Evolutionary conservation across 2,113 vertebrate species (phyloP).

Genomic region (Ptilorrhoa leucosticta): DNA sequence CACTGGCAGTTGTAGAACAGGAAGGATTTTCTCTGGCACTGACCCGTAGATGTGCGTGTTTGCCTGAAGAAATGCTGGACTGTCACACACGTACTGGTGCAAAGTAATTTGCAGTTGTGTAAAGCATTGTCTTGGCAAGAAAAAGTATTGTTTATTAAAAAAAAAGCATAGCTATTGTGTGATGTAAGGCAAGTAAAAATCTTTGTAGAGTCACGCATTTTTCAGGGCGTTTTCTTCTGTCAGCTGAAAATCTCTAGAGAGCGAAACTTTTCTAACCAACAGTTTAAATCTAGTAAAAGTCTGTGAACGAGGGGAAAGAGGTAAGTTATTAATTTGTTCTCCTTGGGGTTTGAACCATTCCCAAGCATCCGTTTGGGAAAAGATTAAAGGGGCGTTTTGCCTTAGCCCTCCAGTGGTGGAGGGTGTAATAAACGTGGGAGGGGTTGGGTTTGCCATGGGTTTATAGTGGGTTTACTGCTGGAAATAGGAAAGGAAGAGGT

Average conservation of each 20-base stretch:
- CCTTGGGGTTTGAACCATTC: not conserved
- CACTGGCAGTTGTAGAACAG: not conserved
- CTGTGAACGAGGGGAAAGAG: not conserved
- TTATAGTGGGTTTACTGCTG: not conserved
- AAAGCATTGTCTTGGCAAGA: not conserved
- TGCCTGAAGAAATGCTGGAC: not conserved
- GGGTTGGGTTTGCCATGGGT: not conserved
- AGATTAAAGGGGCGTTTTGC: not conserved
- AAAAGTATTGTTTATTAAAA: not conserved
- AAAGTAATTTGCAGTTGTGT: not conserved
- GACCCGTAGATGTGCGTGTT: rapidly evolving
- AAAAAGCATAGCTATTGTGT: not conserved
- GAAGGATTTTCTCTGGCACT: not conserved
- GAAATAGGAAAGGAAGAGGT: not conserved
- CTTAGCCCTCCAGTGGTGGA: not conserved
- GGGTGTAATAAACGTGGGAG: not conserved
- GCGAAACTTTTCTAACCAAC: not conserved
- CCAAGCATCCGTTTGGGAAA: not conserved
- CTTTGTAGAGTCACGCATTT: not conserved
- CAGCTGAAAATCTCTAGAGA: not conserved
- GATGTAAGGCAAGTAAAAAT: not conserved
- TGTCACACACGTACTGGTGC: not conserved
- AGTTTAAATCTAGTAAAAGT: not conserved
- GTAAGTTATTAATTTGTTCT: not conserved
- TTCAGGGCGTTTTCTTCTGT: not conserved